Evolutionary conservation across 2,113 vertebrate species (phyloP).

Genomic region (Colinus virginianus): DNA sequence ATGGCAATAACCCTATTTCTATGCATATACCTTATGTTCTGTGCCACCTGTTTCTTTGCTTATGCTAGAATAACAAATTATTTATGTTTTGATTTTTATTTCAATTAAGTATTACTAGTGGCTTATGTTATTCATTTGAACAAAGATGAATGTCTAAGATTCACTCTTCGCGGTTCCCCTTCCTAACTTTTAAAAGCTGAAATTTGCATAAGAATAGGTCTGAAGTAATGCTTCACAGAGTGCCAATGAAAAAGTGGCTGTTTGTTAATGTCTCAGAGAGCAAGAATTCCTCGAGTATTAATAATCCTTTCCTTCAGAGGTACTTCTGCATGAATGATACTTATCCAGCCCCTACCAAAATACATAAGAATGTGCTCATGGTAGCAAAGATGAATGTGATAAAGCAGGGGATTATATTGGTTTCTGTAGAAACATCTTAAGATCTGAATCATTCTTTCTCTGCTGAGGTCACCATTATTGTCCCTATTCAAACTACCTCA

Average conservation of each 20-base stretch:
- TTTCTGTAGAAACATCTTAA: neutral
- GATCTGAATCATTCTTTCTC: neutral
- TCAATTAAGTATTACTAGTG: neutral
- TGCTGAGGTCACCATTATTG: neutral
- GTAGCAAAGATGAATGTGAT: neutral
- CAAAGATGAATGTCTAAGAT: neutral
- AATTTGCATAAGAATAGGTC: neutral
- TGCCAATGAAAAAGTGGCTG: neutral
- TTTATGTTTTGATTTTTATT: neutral
- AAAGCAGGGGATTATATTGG: neutral
- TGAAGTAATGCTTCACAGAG: neutral
- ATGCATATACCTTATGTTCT: neutral
- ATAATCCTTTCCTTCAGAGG: constrained; percentile 5
- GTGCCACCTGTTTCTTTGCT: neutral
- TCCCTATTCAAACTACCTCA: neutral
- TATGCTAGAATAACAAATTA: neutral
- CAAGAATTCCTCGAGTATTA: neutral
- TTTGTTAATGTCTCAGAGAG: constrained; percentile 14
- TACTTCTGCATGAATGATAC: constrained; percentile 1
- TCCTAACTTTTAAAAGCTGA: neutral
- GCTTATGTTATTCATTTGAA: neutral
- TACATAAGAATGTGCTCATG: neutral
- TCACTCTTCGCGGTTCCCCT: neutral
- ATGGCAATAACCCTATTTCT: neutral
- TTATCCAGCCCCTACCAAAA: neutral